phyloP scores from a whole-genome alignment of 2,797 vertebrate genomes.

The Siniperca obscura region DNA sequence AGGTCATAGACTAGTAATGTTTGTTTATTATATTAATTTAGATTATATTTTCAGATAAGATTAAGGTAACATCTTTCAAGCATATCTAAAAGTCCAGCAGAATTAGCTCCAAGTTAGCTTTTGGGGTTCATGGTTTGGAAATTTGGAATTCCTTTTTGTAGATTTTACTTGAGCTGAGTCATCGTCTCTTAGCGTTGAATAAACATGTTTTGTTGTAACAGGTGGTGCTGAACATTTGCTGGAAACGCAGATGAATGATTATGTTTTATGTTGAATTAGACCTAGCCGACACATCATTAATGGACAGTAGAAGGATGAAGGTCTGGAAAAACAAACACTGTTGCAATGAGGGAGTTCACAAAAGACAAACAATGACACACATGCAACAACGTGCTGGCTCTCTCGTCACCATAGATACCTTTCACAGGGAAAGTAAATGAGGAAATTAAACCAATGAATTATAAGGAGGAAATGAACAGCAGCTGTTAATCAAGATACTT shows the following conservation, averaged over 20 bases:
- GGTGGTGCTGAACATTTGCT: slow-evolving; percentile 35
- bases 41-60: not conserved
- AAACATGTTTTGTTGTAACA: slow-evolving; percentile 15
- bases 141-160: not conserved
- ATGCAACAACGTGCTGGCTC: slow-evolving; percentile 41
- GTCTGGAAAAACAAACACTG: slow-evolving; percentile 82
- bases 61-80: not conserved
- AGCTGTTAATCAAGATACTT: slow-evolving; percentile 26
- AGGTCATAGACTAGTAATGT: not conserved
- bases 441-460: slow-evolving; percentile 69
- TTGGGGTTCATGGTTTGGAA: not conserved
- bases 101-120: not conserved
- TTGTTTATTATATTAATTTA: not conserved
- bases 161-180: not conserved
- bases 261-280: slow-evolving; percentile 38
- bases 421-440: slow-evolving; percentile 57
- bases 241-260: slow-evolving; percentile 39
- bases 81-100: not conserved
- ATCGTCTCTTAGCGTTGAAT: not conserved
- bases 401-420: slow-evolving; percentile 68
- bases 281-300: slow-evolving; percentile 56
- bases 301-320: slow-evolving; percentile 61
- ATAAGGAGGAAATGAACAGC: slow-evolving; percentile 59
- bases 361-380: slow-evolving; percentile 79
- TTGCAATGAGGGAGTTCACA: slow-evolving; percentile 68